Base-by-base conservation (phyloP, 1,140 invertebrate species). In the Ericerus pela region DNA sequence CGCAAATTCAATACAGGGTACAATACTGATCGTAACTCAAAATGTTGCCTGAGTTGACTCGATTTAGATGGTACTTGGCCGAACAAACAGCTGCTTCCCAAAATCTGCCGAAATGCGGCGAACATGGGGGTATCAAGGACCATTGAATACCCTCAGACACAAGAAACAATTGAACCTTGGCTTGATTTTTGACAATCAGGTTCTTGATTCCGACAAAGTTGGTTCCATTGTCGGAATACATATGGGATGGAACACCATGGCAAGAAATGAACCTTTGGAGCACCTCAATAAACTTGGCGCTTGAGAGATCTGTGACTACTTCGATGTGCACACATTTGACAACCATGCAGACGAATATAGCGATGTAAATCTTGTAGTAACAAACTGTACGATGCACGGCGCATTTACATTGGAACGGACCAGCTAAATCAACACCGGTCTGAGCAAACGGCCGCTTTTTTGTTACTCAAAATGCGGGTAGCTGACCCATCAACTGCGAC, bases 21-120 rank as follows among this genome's bases (percentile, higher is more conserved):
- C 26, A 54, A 5, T 62, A 18, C 38, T 65, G 55, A 10, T 59
- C 52, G 2, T 58, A 63, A 0, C 56, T 64, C 8, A 62, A 54
- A 10, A 37, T 2, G 2, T 20, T 16, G 12, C 62, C 31, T 6
- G 57, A 57, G 1, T 62, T 18, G 1, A 64, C 54, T 0, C 53
- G 37, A 12, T 26, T 28, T 8, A 68, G 29, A 31, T 65, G 60
- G 22, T 60, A 38, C 43, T 67, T 66, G 1, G 63, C 56, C 1
- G 61, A 59, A 30, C 67, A 63, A 0, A 71, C 65, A 0, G 54
- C 62, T 16, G 64, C 59, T 61, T 64, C 63, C 63, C 64, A 70
- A 26, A 61, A 31, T 16, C 66, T 64, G 20, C 66, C 65, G 28
- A 65, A 60, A 53, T 68, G 61, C 0, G 64, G 60, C 2, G 60